These are phyloP conservation scores for Bradypus variegatus DNA, from an alignment of 2,797 vertebrate species.

Conservation along the genomic window DNA sequence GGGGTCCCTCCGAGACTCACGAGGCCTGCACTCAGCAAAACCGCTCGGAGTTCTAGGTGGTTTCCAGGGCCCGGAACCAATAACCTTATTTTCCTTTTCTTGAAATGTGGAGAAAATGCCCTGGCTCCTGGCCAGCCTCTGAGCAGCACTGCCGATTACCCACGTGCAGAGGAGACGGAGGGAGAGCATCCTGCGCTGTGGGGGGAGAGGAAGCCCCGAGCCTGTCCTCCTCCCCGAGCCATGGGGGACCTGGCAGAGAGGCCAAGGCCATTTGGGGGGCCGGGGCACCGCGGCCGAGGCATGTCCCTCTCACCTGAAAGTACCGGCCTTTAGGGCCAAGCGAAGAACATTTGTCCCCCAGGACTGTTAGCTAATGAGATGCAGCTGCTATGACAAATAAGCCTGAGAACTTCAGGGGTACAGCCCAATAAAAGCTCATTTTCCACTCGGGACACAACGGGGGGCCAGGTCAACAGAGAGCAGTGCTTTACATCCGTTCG, in stretches of 20 bases:
- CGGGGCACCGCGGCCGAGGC: neutral
- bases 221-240: neutral
- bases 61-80: conserved; percentile 49
- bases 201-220: neutral
- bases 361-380: neutral
- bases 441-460: neutral
- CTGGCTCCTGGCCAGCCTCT: conserved; percentile 32
- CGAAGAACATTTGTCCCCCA: neutral
- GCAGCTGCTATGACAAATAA: neutral
- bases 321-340: neutral
- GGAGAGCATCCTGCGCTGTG: neutral
- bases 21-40: neutral
- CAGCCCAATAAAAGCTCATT: neutral
- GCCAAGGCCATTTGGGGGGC: neutral
- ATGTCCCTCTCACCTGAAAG: neutral
- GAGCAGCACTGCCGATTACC: neutral
- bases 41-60: conserved; percentile 58
- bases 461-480: accelerated
- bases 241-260: accelerated
- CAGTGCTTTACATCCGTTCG: neutral
- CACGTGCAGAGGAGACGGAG: neutral
- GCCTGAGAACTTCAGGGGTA: neutral
- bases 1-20: neutral
- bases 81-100: conserved; percentile 41
- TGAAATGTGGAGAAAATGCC: neutral